Evolutionary conservation across 2,797 vertebrate species (phyloP), one percentile per base, ranked within the genome.

Genomic region (Acipenser oxyrinchus): DNA sequence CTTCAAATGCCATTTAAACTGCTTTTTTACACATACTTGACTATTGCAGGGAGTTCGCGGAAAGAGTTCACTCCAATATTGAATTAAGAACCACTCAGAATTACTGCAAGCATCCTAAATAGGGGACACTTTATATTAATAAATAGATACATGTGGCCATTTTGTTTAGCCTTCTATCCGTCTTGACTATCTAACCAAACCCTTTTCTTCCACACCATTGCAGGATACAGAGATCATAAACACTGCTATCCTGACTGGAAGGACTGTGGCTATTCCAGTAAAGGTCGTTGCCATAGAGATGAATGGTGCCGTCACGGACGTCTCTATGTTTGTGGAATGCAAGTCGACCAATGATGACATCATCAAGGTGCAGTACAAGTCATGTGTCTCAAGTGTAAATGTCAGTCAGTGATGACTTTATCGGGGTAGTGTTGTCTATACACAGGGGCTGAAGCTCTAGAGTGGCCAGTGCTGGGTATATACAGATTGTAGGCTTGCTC

Each of bases 171-270:
- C 51, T 53, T 53, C 8, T 53, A 8, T 53, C 2, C 0, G 63
- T 9, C 6, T 65, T 63, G 49, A 8, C 57, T 60, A 37, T 37
- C 23, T 37, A 37, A 37, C 23, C 23, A 37, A 37, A 2, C 1
- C 2, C 23, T 37, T 37, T 37, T 37, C 4, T 37, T 60, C 15
- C 15, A 1, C 4, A 37, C 23, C 23, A 37, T n/a, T 48, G 0
- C 67, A 99, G 96, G 96, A 99, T 81, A 98, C 95, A 0, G 96
- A 99, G 80, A 98, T 99, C 73, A 99, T 99, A 87, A 99, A 99
- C 81, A 99, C 95, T 0, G 96, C 96, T 72, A 92, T 99, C 75
- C 87, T 99, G 79, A 98, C 96, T 0, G 96, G 96, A 49, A 85
- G 95, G 69, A 98, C 96, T 0, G 96, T 99, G 70, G 95, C 96